phyloP scores from a whole-genome alignment of 2,888 invertebrate species.

The Cinara cedri region DNA sequence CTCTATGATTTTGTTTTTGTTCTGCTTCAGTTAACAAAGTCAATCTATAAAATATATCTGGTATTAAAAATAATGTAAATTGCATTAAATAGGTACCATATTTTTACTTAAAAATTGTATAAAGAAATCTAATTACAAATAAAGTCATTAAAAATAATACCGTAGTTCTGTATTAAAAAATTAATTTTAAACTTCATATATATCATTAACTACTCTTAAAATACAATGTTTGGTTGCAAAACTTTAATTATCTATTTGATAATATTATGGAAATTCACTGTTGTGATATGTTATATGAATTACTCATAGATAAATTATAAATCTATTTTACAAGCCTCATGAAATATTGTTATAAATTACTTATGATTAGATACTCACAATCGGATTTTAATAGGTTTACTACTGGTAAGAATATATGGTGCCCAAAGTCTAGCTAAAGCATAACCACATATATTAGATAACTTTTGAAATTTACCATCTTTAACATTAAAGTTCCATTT shows the following conservation, averaged over 20 bases:
- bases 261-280: no score
- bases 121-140: not conserved
- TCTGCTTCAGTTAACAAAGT: slow-evolving; percentile 6
- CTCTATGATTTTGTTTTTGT: slow-evolving; percentile 35
- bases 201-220: no score
- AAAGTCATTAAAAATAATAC: not conserved
- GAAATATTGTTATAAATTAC: no score
- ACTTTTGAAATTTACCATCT: slow-evolving; percentile 46
- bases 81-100: not conserved
- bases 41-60: slow-evolving; percentile 10
- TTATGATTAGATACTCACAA: slow-evolving; percentile 30
- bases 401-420: slow-evolving; percentile 31
- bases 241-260: no score
- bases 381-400: not conserved
- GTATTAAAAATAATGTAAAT: not conserved
- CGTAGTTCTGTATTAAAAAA: no score
- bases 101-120: not conserved
- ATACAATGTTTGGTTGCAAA: no score
- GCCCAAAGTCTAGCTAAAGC: slow-evolving; percentile 46
- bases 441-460: slow-evolving; percentile 32
- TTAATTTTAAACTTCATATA: not conserved
- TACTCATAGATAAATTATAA: no score
- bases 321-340: no score
- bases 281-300: no score
- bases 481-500: slow-evolving; percentile 46